Conservation (phyloP, 2,113 vertebrate genomes). For the Naja naja region DNA sequence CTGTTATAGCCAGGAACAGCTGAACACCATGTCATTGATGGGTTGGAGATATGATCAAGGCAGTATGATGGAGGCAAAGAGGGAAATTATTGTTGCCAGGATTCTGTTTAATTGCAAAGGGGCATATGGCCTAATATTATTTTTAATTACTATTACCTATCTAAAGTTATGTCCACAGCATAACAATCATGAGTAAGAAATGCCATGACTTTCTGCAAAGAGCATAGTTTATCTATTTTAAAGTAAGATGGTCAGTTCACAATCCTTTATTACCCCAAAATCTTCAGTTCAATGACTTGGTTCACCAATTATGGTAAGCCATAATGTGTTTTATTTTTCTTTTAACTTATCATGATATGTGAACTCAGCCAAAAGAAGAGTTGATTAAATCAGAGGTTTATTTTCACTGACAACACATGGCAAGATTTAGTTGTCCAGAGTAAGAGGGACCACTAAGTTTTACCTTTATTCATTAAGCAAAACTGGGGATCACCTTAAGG, state of each 20-base stretch:
- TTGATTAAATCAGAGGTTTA: not conserved
- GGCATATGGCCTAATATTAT: not conserved
- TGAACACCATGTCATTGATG: not conserved
- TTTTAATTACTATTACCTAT: not conserved
- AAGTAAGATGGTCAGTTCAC: not conserved
- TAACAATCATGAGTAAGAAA: not conserved
- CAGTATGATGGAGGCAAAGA: not conserved
- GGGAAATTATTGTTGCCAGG: not conserved
- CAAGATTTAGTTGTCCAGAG: not conserved
- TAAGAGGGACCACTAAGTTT: not conserved
- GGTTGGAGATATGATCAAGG: not conserved
- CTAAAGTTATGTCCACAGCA: not conserved
- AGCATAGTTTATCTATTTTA: not conserved
- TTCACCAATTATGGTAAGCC: not conserved
- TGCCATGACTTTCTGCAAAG: not conserved
- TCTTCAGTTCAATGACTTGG: not conserved
- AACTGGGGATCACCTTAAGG: not conserved
- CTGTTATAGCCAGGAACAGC: not conserved
- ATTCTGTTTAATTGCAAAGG: not conserved
- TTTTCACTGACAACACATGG: not conserved
- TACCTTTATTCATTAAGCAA: not conserved
- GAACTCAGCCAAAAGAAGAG: not conserved
- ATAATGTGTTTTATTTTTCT: not conserved
- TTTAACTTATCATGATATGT: not conserved
- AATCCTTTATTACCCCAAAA: not conserved